Evolutionary conservation across 2,113 vertebrate species (phyloP).

Genomic region (Pomatorhinus ruficollis): DNA sequence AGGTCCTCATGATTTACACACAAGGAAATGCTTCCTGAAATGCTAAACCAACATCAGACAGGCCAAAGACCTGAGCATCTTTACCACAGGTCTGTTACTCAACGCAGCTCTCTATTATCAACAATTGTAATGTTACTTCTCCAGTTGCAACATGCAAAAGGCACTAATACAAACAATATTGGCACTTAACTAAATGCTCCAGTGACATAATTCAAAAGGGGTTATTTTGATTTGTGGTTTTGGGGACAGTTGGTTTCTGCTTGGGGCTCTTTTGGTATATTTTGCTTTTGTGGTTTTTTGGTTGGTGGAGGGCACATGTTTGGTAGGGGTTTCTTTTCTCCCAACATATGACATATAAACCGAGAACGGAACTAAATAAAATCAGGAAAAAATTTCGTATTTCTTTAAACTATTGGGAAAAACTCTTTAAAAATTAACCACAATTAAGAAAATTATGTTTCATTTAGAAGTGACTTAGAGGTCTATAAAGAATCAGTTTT

Average conservation of each 20-base stretch:
- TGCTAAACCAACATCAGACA: not conserved
- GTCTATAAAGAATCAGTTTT: not conserved
- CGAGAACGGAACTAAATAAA: not conserved
- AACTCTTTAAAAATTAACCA: not conserved
- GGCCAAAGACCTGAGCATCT: not conserved
- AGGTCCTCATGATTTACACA: not conserved
- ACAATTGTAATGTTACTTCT: not conserved
- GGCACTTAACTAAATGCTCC: not conserved
- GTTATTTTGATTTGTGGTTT: not conserved
- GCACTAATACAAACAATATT: not conserved
- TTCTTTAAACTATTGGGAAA: not conserved
- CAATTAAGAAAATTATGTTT: not conserved
- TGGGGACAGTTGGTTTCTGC: not conserved
- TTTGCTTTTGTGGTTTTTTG: not conserved
- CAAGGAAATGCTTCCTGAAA: not conserved
- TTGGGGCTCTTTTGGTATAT: not conserved
- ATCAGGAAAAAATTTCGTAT: fast-evolving
- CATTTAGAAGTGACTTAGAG: not conserved
- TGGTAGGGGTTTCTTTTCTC: fast-evolving
- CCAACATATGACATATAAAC: not conserved
- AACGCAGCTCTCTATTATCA: not conserved
- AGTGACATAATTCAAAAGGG: not conserved
- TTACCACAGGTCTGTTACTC: not conserved
- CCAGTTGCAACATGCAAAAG: not conserved
- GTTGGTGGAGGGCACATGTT: no score